phyloP scores from a whole-genome alignment of 1,140 invertebrate genomes.

The Akabosia matsudoensis region DNA sequence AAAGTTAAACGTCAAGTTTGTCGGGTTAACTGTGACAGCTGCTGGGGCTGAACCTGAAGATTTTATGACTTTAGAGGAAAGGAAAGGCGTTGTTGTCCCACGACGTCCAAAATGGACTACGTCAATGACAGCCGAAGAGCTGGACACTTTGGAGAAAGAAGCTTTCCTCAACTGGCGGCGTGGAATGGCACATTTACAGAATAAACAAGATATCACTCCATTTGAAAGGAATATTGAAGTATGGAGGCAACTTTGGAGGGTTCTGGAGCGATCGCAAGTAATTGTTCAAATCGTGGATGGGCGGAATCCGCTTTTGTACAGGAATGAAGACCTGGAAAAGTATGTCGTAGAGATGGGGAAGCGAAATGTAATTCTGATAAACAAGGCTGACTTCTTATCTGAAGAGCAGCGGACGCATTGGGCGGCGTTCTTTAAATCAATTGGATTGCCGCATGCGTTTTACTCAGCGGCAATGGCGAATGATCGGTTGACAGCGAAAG shows the following conservation, averaged over 20 bases:
- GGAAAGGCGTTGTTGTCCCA: slow-evolving; percentile 40
- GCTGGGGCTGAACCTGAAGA: slow-evolving; percentile 8
- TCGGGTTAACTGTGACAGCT: slow-evolving; percentile 54
- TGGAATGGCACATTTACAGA: slow-evolving; percentile 72
- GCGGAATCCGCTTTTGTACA: slow-evolving; percentile 90
- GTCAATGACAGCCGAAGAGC: slow-evolving; percentile 70
- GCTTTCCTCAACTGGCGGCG: slow-evolving; percentile 86
- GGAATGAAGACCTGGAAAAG: slow-evolving; percentile 86
- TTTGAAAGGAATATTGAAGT: slow-evolving; percentile 98
- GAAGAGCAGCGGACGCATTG: slow-evolving; percentile 75
- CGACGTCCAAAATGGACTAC: slow-evolving; percentile 74
- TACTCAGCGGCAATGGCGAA: slow-evolving; percentile 69
- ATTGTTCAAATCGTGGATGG: slow-evolving; percentile 95
- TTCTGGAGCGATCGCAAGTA: slow-evolving; percentile 89
- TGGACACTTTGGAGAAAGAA: slow-evolving; percentile 72
- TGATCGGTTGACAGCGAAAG: slow-evolving; percentile 56
- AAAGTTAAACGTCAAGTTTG: slow-evolving; percentile 79
- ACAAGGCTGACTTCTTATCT: slow-evolving; percentile 94
- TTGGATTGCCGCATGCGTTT: slow-evolving; percentile 69
- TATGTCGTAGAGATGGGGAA: slow-evolving; percentile 91
- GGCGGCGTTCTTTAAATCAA: slow-evolving; percentile 79
- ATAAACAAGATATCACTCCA: slow-evolving; percentile 81
- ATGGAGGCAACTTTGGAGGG: slow-evolving; percentile 98
- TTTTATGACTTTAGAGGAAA: slow-evolving; percentile 38
- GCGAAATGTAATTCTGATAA: slow-evolving; percentile 80